Conservation (phyloP, 2,888 invertebrate genomes). For the Drosophila merina region DNA sequence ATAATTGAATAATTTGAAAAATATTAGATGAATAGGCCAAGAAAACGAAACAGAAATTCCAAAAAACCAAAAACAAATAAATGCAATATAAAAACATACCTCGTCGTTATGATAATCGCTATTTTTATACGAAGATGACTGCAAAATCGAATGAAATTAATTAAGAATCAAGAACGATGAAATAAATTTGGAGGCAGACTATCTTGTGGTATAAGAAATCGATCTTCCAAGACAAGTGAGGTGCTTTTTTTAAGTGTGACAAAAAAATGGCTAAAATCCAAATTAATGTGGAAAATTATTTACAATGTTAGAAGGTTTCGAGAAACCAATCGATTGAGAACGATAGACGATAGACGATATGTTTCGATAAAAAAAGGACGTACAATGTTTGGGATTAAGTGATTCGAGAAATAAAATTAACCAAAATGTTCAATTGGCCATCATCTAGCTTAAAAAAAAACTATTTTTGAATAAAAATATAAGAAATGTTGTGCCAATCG, state of each 20-base stretch:
- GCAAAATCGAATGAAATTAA: constrained; percentile 70
- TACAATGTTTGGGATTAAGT: not conserved
- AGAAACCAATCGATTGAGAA: too few relatives aligned
- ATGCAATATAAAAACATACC: constrained; percentile 74
- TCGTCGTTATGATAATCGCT: constrained; percentile 74
- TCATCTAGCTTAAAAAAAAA: not conserved
- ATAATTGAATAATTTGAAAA: not conserved
- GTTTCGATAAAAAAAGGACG: not conserved
- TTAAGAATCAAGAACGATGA: constrained; percentile 49
- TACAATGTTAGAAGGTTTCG: not conserved
- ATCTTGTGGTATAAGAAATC: constrained; percentile 1
- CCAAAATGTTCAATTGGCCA: not conserved
- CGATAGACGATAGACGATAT: too few relatives aligned
- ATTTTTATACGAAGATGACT: constrained; percentile 77
- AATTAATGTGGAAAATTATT: not conserved
- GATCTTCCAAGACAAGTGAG: constrained; percentile 15
- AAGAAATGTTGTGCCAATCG: not conserved
- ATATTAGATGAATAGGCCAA: not conserved
- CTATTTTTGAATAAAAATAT: not conserved
- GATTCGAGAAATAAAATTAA: not conserved
- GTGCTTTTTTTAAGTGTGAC: constrained; percentile 7
- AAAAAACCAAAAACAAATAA: constrained; percentile 47
- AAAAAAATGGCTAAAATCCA: not conserved
- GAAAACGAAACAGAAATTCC: constrained; percentile 9
- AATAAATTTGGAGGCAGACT: constrained; percentile 54